A percentile compares a stretch with the other conserved stretches of the same genome.
Evolutionary conservation across 2,888 invertebrate genomes (phyloP).

Genomic region (Drosophila maculinotata): DNA sequence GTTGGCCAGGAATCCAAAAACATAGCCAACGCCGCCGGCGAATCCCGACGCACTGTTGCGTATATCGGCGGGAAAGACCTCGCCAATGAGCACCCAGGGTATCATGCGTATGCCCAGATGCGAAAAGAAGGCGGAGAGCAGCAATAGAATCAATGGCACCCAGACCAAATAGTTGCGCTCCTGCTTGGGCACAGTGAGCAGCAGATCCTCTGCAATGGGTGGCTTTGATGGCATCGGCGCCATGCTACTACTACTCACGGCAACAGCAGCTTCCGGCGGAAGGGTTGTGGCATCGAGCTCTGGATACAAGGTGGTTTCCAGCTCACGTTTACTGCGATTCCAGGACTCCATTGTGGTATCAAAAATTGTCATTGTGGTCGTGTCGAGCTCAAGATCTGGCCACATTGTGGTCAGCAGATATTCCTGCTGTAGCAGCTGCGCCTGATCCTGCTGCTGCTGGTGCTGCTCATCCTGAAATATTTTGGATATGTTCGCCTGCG

Average conservation of each 20-base stretch:
- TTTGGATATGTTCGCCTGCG: constrained; percentile 82
- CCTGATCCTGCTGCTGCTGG: constrained; percentile 17
- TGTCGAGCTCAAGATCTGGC: constrained; percentile 33
- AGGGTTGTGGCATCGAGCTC: constrained; percentile 53
- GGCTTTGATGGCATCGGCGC: constrained; percentile 35
- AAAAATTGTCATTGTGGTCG: constrained; percentile 31
- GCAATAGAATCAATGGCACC: constrained; percentile 89
- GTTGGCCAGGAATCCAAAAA: constrained; percentile 91
- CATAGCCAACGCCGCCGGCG: constrained; percentile 90
- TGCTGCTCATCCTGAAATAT: constrained; percentile 73
- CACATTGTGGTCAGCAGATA: constrained; percentile 43
- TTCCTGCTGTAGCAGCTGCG: constrained; percentile 15
- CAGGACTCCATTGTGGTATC: constrained; percentile 31
- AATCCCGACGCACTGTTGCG: constrained; percentile 90
- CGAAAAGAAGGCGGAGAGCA: constrained; percentile 89
- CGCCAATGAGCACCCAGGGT: constrained; percentile 93
- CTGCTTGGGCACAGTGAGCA: constrained; percentile 83
- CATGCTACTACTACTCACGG: background rate
- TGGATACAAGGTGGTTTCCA: constrained; percentile 36
- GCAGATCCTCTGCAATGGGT: constrained; percentile 67
- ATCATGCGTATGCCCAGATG: constrained; percentile 89
- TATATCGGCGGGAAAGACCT: constrained; percentile 90
- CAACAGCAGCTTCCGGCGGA: constrained; percentile 8
- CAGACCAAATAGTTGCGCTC: constrained; percentile 87
- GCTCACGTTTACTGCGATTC: constrained; percentile 69